Evolutionary conservation across 2,888 invertebrate genomes (phyloP).

Genomic region (Bimastos eiseni): DNA sequence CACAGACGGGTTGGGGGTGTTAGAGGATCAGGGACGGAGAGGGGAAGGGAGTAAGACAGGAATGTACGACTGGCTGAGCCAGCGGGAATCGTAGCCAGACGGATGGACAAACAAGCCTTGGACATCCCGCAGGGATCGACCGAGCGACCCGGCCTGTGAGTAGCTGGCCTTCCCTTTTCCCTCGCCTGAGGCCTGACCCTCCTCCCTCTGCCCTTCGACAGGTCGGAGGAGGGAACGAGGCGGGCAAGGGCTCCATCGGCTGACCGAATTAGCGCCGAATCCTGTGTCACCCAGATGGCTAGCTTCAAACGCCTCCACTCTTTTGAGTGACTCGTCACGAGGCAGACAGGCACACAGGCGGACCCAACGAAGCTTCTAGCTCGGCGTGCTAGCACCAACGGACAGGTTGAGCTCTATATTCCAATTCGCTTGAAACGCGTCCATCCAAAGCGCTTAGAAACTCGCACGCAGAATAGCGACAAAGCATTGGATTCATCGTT

Average conservation of each 20-base stretch:
- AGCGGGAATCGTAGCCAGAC: background rate
- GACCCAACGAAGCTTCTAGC: background rate
- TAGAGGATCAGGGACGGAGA: background rate
- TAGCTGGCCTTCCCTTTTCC: background rate
- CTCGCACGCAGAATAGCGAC: background rate
- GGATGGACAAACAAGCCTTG: background rate
- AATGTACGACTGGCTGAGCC: background rate
- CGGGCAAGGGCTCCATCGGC: background rate
- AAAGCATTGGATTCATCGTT: background rate
- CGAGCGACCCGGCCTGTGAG: background rate
- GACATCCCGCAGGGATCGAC: background rate
- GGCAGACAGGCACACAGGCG: background rate
- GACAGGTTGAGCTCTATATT: background rate
- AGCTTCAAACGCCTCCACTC: background rate
- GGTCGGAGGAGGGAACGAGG: background rate
- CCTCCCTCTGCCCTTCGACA: background rate
- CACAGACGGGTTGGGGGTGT: background rate
- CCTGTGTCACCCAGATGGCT: background rate
- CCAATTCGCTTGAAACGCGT: background rate
- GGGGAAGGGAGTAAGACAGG: background rate
- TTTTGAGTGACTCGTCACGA: background rate
- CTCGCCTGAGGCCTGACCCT: background rate
- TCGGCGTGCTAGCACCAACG: background rate
- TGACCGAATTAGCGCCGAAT: background rate
- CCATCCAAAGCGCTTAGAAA: background rate